Base-by-base conservation (phyloP, 2,888 invertebrate genomes). In the Caenorhabditis wallacei region DNA sequence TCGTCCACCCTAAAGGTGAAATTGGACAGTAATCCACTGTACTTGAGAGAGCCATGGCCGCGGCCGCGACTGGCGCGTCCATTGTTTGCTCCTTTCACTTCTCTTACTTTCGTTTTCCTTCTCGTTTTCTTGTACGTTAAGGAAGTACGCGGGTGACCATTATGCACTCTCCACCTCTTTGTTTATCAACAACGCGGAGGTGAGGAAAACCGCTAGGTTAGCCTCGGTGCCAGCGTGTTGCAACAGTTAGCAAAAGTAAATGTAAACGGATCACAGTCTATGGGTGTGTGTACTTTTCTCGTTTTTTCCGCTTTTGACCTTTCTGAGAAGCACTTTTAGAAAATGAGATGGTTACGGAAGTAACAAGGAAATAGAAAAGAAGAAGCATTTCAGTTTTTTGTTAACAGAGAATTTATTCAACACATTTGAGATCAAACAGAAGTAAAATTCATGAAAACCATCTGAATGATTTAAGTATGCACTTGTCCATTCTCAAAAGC, bases 1-100 rank as follows among this genome's bases (percentile, higher is more conserved):
- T n/a, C n/a, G n/a, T 40, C 64, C 74, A 57, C 26, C 56, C 56
- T 10, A 22, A 72, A 70, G 37, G 68, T 18, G 43, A 57, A 37
- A 56, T 13, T 69, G 64, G 63, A 74, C 79, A 84, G 84, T 76
- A 76, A 76, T 76, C 76, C 76, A 76, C 35, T 76, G 75, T 76
- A 76, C 75, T 76, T 76, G 75, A 76, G 76, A 43, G 76, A 48
- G 64, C 51, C 66, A 66, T 66, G 57, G 66, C 48, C 68, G 70
- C 69, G 75, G 37, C 57, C 54, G 78, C 69, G 78, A 78, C 69
- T 78, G 69, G 78, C 78, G 78, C 70, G 78, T 78, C 69, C 78
- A 78, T 46, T 80, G 72, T 80, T 80, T 68, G 72, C 56, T 70
- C 61, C 56, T 30, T 53, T 40, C 7, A 11, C n/a, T 11, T 18